Evolutionary conservation across 1,140 invertebrate genomes (phyloP), one percentile per base, ranked within the genome.

Genomic region (Harpegnathos saltator): DNA sequence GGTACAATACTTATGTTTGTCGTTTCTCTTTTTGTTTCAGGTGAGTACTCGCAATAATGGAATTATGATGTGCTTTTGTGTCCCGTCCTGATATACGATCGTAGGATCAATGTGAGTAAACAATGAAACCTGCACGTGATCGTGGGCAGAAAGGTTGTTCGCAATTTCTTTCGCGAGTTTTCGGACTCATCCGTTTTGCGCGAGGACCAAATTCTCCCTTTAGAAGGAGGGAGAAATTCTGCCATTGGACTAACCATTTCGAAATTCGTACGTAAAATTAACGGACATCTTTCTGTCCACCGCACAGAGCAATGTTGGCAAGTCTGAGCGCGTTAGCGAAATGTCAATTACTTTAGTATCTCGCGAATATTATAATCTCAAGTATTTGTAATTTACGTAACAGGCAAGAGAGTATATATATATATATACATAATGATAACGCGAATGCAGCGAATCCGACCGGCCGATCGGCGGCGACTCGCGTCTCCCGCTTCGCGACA

Each of bases 1-100:
- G 5, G 5, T 33, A 7, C 33, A 15, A 3, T 22, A 33, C 44
- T 65, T 54, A 77, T 3, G 7, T 66, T 9, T n/a, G 11, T 1
- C 4, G 48, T 77, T 77, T 33, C n/a, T 22, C 65, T 65, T 77
- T 63, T 44, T 77, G 61, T 77, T 77, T 56, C 29, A 77, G 74
- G 74, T 77, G 48, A 77, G 74, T 75, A 62, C n/a, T 29, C 7
- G 2, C 38, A 52, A 7, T 50, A 63, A 2, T 22, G 9, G 1
- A 22, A 75, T 52, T 26, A 50, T 17, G 17, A 63, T 22, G 17
- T 52, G 50, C 3, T 52, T 29, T 15, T 5, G 15, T 22, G 15
- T 62, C 9, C 3, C 7, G 38, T 33, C n/a, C n/a, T n/a, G n/a
- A n/a, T n/a, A n/a, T n/a, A n/a, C n/a, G 9, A 52, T 75, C 17